These are phyloP conservation scores for Autographa pulchrina DNA, from an alignment of 2,888 invertebrate genomes.

Conservation along the genomic window DNA sequence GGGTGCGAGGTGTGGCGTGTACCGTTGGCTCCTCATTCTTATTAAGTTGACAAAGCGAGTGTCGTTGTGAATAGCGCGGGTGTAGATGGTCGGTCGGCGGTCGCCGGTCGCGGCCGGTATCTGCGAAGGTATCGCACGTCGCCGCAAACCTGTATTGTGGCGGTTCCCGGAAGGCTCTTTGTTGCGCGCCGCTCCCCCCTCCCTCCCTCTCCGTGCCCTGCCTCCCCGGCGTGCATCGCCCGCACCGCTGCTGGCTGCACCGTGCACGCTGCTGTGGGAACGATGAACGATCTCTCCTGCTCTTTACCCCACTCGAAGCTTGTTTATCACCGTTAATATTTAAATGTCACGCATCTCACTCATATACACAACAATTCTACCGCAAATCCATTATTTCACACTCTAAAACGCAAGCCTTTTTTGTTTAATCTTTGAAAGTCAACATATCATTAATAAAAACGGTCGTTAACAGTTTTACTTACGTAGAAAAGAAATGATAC, in stretches of 20 bases:
- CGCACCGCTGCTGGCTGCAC: conserved; percentile 59
- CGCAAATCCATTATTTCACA: conserved; percentile 11
- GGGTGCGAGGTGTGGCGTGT: conserved; percentile 67
- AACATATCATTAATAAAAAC: conserved; percentile 48
- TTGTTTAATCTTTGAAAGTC: conserved; percentile 32
- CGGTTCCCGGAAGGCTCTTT: conserved; percentile 88
- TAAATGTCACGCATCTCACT: conserved; percentile 38
- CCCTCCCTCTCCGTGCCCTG: conserved; percentile 70
- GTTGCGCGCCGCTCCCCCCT: conserved; percentile 80
- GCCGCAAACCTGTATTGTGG: conserved; percentile 88
- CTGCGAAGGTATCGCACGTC: conserved; percentile 89
- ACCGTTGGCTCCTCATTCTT: conserved; percentile 75
- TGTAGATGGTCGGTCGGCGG: conserved; percentile 78
- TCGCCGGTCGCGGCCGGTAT: conserved; percentile 79
- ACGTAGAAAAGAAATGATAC: conserved; percentile 30
- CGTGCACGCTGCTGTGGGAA: conserved; percentile 71
- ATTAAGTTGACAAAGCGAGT: conserved; percentile 78
- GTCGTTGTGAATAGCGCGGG: conserved; percentile 63
- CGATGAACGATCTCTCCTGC: conserved; percentile 70
- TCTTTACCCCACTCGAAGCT: conserved; percentile 62
- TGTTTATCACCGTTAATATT: conserved; percentile 49
- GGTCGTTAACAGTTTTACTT: conserved; percentile 32
- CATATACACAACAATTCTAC: conserved; percentile 19
- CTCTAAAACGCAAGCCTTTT: conserved; percentile 17
- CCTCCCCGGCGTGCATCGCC: conserved; percentile 61